Evolutionary conservation across 1,140 invertebrate genomes (phyloP).

Genomic region (Phenacoccus solenopsis): DNA sequence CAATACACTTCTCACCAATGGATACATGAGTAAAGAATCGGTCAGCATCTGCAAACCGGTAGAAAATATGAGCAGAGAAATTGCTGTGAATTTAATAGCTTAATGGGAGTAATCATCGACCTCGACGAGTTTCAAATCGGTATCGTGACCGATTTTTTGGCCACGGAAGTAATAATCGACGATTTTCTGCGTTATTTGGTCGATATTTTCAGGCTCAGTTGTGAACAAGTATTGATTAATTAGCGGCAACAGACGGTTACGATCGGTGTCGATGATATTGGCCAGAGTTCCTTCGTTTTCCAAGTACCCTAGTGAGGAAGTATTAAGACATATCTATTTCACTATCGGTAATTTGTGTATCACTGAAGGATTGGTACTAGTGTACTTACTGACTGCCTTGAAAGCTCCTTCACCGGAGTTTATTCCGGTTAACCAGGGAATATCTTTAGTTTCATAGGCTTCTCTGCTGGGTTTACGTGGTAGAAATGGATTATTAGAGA

Average conservation of each 20-base stretch:
- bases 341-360: background rate
- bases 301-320: background rate
- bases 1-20: background rate
- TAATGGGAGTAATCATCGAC: no score
- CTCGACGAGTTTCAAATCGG: background rate
- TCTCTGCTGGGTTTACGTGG: background rate
- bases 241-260: background rate
- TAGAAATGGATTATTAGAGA: background rate
- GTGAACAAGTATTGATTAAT: background rate
- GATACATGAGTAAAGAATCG: background rate
- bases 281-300: background rate
- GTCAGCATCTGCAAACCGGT: background rate
- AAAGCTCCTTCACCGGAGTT: background rate
- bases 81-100: no score
- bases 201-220: background rate
- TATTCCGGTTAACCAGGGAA: background rate
- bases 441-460: background rate
- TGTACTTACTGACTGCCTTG: background rate
- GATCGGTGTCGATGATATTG: background rate
- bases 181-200: background rate
- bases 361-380: background rate
- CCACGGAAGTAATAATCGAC: background rate
- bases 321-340: background rate
- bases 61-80: no score
- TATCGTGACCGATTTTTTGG: background rate